Evolutionary conservation across 1,140 invertebrate species (phyloP), one percentile per base, ranked within the genome.

Genomic region (Apis florea): DNA sequence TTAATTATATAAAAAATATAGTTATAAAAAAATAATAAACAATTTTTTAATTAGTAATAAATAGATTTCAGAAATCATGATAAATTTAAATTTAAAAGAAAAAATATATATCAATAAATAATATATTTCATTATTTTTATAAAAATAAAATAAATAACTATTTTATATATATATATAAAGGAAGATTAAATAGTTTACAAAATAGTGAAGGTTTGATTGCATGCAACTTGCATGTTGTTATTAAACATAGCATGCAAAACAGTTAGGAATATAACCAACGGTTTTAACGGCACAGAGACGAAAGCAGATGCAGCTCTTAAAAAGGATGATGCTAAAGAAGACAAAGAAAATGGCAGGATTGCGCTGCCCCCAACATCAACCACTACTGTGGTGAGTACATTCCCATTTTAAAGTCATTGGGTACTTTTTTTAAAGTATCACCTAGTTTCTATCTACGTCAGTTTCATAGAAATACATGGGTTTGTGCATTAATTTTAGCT

Each of bases 211-310:
- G 74, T 76, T 54, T 51, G 64, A 66, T 84, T 87, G 86, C 86
- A 88, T 88, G 86, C 85, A 58, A 84, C 69, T 86, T 87, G 85
- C 85, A 87, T 75, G 85, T 81, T 75, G 80, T 78, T 63, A 90
- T 78, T 87, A 89, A 88, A 89, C 88, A 79, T 88, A 89, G 89
- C 87, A 91, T 89, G 87, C 82, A 75, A 85, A 86, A 89, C 77
- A 87, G 90, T 90, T 91, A 93, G 92, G 88, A 90, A 90, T 90
- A 92, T 93, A 93, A 92, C 90, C 86, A 87, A 92, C 88, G 88
- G 88, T 93, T 93, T 93, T 93, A 89, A 90, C 92, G 91, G 86
- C 89, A 90, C 92, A 93, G 93, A 93, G 82, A 85, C 91, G 89
- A 93, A 93, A 93, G 85, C 89, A 87, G 93, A 92, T 69, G 87